A percentile compares a stretch with the other conserved stretches of the same genome.
These are phyloP conservation scores for Etia nguti DNA, from an alignment of 2,113 vertebrate species.

Conservation along the genomic window DNA sequence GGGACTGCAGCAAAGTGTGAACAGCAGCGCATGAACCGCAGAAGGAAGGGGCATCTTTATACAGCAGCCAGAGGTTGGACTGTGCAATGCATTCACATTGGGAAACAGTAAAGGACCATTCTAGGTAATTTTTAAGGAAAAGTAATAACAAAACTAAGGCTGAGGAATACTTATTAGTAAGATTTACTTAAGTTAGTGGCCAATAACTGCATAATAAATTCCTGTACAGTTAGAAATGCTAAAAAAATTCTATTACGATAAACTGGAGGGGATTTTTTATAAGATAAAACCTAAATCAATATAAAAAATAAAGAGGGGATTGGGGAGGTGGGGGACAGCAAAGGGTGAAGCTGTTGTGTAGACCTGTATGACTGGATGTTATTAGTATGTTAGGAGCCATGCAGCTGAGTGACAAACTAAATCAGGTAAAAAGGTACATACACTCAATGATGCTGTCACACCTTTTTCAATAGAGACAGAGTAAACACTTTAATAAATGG, in stretches of 20 bases:
- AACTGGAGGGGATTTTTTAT: not conserved
- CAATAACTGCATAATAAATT: not conserved
- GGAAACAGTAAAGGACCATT: not conserved
- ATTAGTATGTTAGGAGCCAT: too few relatives aligned
- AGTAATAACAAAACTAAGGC: not conserved
- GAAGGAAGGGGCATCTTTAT: constrained; percentile 1
- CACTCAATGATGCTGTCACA: not conserved
- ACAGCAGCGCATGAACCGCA: not conserved
- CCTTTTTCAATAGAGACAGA: not conserved
- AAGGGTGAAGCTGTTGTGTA: too few relatives aligned
- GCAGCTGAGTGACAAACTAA: not conserved
- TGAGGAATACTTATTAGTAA: not conserved
- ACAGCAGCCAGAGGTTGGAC: not conserved
- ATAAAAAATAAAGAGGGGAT: not conserved
- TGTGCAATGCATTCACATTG: not conserved
- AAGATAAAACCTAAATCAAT: not conserved
- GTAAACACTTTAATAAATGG: not conserved
- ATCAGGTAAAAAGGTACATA: not conserved
- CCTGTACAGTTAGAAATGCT: not conserved
- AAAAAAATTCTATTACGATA: not conserved
- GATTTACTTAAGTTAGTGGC: not conserved
- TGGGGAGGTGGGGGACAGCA: not conserved
- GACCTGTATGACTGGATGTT: too few relatives aligned
- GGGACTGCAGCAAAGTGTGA: constrained; percentile 17
- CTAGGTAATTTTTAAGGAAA: fast-evolving